Percentiles rank a stretch among this genome's conserved stretches.
Conservation (phyloP, 2,888 invertebrate genomes). For the Dynastes tityus region DNA sequence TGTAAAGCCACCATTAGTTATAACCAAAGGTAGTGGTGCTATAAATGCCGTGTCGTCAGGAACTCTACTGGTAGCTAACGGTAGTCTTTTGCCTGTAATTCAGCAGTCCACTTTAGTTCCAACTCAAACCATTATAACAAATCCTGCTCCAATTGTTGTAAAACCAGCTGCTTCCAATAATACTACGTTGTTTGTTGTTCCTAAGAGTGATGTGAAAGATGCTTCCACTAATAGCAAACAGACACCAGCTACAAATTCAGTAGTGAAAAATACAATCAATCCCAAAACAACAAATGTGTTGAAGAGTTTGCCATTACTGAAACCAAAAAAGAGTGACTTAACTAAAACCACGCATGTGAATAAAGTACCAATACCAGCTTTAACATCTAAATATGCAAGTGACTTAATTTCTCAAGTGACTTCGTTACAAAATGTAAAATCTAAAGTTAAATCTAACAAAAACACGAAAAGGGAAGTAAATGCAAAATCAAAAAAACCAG, state of each 20-base stretch:
- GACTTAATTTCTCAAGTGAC: slow-evolving; percentile 33
- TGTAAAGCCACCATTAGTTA: slow-evolving; percentile 56
- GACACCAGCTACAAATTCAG: slow-evolving; percentile 8
- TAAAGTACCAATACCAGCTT: slow-evolving; percentile 69
- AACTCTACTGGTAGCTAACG: slow-evolving; percentile 68
- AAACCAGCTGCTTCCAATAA: slow-evolving; percentile 56
- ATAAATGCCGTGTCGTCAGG: slow-evolving; percentile 65
- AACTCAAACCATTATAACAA: slow-evolving; percentile 57
- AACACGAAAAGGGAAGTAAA: slow-evolving; percentile 47
- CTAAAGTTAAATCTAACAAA: slow-evolving; percentile 32
- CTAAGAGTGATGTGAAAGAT: slow-evolving; percentile 52
- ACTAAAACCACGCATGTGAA: slow-evolving; percentile 68
- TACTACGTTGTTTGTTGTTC: slow-evolving; percentile 54
- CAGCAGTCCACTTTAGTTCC: slow-evolving; percentile 60
- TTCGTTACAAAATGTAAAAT: slow-evolving; percentile 10
- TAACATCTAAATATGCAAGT: slow-evolving; percentile 63
- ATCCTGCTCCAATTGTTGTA: slow-evolving; percentile 57
- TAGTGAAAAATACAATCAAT: slow-evolving; percentile 44
- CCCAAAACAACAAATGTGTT: slow-evolving; percentile 42
- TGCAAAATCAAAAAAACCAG: slow-evolving; percentile 8
- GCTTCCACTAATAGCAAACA: slow-evolving; percentile 44
- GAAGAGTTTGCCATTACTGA: slow-evolving; percentile 40
- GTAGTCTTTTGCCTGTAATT: slow-evolving; percentile 66
- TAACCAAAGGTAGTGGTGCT: slow-evolving; percentile 56
- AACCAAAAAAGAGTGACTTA: slow-evolving; percentile 56